Base-by-base conservation (phyloP, 2,888 invertebrate species). In the Patella ulyssiponensis region DNA sequence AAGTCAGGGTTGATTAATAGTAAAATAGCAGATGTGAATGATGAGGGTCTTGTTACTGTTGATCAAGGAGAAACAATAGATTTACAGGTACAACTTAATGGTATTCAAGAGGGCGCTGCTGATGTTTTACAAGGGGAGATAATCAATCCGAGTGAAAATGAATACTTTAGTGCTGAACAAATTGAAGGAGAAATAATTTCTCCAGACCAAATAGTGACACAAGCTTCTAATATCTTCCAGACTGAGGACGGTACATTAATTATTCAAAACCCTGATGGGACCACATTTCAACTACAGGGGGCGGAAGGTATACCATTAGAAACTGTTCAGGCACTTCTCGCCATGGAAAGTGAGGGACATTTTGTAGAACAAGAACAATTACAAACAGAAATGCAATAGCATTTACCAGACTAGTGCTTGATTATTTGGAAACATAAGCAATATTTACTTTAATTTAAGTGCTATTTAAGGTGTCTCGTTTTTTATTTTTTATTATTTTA, bases 251-350 rank as follows among this genome's bases (percentile, higher is more conserved):
- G 90, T 15, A 80, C 86, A 12, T 83, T 90, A 12, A 84, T 91
- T 58, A 89, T 91, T 69, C 88, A 89, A 79, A 89, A 89, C 75
- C 85, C 88, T 14, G 90, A 91, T 79, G 91, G 91, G 5, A 87
- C 88, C 12, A 88, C 88, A 0, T 82, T 90, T 71, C 91, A 90
- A 81, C 81, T 90, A 14, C 91, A 91, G 74, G 90, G 90, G 7
- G 84, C 86, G 27, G 86, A 87, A 56, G 88, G 86, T 79, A 83
- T 90, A 69, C 82, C 91, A 5, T 77, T 92, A 76, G 92, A 92
- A 77, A 90, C 91, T 12, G 88, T 92, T 4, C 91, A 91, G 76
- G 90, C 91, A 0, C 79, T 92, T 44, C 82, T 91, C n/a, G 86
- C 86, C 17, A 88, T 88, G 84, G 86, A 87, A 23, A 81, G 82